Evolutionary conservation across 2,113 vertebrate species (phyloP).

Genomic region (Orthonyx spaldingii): DNA sequence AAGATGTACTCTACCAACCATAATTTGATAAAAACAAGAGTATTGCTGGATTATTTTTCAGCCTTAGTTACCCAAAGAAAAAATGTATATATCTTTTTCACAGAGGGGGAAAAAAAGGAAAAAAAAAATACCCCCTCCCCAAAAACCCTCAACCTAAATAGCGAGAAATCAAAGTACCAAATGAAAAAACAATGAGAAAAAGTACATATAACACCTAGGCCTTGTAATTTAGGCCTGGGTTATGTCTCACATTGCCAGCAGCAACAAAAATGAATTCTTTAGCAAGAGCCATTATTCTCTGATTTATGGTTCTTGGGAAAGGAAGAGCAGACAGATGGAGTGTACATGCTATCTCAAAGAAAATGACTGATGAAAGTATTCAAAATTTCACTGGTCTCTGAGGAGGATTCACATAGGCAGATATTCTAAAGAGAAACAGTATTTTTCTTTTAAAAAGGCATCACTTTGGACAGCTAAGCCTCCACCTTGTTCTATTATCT

Average conservation of each 20-base stretch:
- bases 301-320: not conserved
- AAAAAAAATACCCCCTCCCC: accelerated
- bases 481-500: not conserved
- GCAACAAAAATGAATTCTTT: not conserved
- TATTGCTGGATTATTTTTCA: not conserved
- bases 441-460: not conserved
- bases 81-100: not conserved
- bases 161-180: not conserved
- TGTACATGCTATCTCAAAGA: not conserved
- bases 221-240: not conserved
- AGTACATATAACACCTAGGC: not conserved
- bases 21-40: not conserved
- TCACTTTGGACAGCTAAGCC: not conserved
- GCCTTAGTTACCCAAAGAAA: not conserved
- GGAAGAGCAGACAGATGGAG: not conserved
- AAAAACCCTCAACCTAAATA: not conserved
- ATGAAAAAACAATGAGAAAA: not conserved
- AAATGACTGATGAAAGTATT: not conserved
- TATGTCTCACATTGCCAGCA: not conserved
- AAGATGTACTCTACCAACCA: not conserved
- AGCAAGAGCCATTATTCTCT: not conserved
- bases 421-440: not conserved
- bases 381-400: not conserved
- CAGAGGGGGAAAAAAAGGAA: accelerated
- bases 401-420: not conserved